Evolutionary conservation across 1,140 invertebrate species (phyloP).

Genomic region (Lasioglossum baleicum): DNA sequence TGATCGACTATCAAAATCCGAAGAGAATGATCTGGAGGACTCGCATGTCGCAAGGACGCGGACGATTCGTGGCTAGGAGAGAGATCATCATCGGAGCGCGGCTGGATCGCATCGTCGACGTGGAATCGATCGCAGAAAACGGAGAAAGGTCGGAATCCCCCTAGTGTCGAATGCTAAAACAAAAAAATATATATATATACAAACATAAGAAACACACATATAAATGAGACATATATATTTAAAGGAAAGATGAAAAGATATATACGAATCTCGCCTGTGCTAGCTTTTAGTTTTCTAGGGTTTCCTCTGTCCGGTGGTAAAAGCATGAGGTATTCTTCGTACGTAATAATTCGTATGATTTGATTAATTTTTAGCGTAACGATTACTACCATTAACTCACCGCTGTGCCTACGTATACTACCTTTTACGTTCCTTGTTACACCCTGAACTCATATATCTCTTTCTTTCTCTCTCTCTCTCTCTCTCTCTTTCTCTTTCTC

Average conservation of each 20-base stretch:
- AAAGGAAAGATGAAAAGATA: conserved; percentile 40
- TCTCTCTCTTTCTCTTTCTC: background rate
- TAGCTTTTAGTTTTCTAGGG: conserved; percentile 76
- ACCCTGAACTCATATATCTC: background rate
- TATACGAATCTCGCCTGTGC: conserved; percentile 67
- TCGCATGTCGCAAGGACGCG: too few species aligned
- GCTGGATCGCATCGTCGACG: too few species aligned
- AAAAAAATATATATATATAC: background rate
- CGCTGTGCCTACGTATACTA: conserved; percentile 13
- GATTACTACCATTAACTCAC: conserved; percentile 74
- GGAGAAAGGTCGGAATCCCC: conserved; percentile 46
- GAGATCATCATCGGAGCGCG: too few species aligned
- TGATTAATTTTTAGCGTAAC: conserved; percentile 74
- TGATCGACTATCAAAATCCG: too few species aligned
- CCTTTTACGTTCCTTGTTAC: background rate
- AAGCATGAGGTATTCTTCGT: conserved; percentile 79
- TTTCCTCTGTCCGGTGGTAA: conserved; percentile 78
- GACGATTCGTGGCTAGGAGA: too few species aligned
- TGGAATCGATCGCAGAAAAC: background rate
- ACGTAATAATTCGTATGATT: conserved; percentile 78
- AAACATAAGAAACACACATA: too few species aligned
- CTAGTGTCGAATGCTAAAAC: conserved; percentile 51
- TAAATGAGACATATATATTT: conserved; percentile 7
- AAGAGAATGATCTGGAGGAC: too few species aligned
- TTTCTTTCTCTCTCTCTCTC: background rate